A percentile compares a stretch with the other conserved stretches of the same genome.
phyloP scores from a whole-genome alignment of 2,888 invertebrate species.

The Pollenia amentaria region DNA sequence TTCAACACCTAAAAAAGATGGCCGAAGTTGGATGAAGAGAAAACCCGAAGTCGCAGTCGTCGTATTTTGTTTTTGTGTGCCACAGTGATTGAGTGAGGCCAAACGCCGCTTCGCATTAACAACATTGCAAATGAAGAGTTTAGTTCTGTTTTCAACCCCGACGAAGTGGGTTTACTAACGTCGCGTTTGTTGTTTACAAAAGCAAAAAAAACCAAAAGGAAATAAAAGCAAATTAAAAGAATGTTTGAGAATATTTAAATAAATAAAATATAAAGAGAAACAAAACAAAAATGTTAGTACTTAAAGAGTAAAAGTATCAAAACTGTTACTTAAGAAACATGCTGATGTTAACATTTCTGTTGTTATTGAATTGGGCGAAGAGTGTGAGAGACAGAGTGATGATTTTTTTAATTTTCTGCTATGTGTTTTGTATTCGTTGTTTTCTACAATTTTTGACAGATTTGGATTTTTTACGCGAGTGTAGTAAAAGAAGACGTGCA shows the following conservation, averaged over 20 bases:
- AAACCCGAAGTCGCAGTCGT: constrained; percentile 60
- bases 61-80: constrained; percentile 54
- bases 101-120: constrained; percentile 72
- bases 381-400: constrained; percentile 35
- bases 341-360: constrained; percentile 37
- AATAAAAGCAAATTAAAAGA: constrained; percentile 49
- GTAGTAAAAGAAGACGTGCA: constrained; percentile 68
- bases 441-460: constrained; percentile 59
- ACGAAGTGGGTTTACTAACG: constrained; percentile 73
- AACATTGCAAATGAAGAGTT: constrained; percentile 75
- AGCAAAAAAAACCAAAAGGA: constrained; percentile 62
- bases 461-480: constrained; percentile 71
- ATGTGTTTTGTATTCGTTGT: constrained; percentile 62
- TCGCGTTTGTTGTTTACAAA: constrained; percentile 69
- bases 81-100: constrained; percentile 59
- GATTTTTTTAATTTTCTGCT: constrained; percentile 60
- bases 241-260: constrained; percentile 62
- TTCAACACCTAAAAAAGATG: constrained; percentile 44
- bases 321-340: constrained; percentile 12
- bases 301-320: constrained; percentile 37
- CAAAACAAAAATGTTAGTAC: constrained; percentile 58
- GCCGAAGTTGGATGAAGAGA: constrained; percentile 69
- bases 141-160: constrained; percentile 78
- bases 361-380: constrained; percentile 4
- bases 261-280: constrained; percentile 40